These are phyloP conservation scores for Sminthurides aquaticus DNA, from an alignment of 2,888 invertebrate genomes.

Conservation along the genomic window DNA sequence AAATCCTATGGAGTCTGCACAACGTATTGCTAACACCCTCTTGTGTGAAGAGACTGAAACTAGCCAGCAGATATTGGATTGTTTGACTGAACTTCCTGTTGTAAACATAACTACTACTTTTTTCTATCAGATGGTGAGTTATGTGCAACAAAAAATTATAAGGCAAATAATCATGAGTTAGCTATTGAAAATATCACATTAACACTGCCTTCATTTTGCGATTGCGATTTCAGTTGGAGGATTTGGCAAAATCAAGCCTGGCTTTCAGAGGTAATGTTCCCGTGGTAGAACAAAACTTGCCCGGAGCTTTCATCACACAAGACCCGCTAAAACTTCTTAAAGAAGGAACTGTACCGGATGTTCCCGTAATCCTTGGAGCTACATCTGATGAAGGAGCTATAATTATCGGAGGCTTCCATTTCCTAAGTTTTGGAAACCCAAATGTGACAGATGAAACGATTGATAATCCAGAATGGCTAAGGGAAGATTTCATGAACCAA, in stretches of 20 bases:
- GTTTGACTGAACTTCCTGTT: slow-evolving; percentile 2
- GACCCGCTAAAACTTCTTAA: slow-evolving; percentile 4
- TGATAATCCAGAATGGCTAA: slow-evolving; percentile 9
- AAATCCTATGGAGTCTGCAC: slow-evolving; percentile 9
- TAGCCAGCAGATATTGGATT: slow-evolving; percentile 1
- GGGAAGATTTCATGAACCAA: slow-evolving; percentile 13
- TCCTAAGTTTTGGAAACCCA: slow-evolving; percentile 1
- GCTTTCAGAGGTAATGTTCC: not conserved
- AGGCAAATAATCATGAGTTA: too few species aligned
- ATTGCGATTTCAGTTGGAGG: not conserved
- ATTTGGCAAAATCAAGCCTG: not conserved
- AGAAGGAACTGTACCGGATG: slow-evolving; percentile 5
- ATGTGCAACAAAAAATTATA: not conserved
- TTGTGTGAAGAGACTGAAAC: slow-evolving; percentile 1
- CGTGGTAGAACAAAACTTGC: slow-evolving; percentile 14
- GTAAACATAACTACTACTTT: not conserved
- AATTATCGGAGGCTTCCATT: slow-evolving; percentile 11
- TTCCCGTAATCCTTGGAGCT: slow-evolving; percentile 8
- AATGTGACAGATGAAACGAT: not conserved
- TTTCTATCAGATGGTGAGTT: slow-evolving; percentile 1
- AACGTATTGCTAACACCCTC: not conserved
- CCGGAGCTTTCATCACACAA: slow-evolving; percentile 16
- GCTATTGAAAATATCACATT: too few species aligned
- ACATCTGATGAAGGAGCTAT: slow-evolving; percentile 7
- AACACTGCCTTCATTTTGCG: too few species aligned